phyloP scores from a whole-genome alignment of 1,140 invertebrate species.

The Diploscapter pachys region DNA sequence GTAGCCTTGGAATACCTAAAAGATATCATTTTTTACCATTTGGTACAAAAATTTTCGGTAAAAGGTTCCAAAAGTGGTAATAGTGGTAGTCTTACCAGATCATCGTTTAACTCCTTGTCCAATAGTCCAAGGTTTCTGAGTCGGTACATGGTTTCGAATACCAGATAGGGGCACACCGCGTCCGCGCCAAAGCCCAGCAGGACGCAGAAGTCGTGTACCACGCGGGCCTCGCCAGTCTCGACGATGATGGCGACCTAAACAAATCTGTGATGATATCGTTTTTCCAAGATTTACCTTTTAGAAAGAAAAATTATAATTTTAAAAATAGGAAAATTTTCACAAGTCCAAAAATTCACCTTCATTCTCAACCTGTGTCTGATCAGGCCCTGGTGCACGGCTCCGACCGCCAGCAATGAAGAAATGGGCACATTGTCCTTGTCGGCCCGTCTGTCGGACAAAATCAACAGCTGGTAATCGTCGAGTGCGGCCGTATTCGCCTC shows the following conservation, averaged over 20 bases:
- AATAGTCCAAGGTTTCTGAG: slow-evolving; percentile 68
- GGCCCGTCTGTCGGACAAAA: slow-evolving; percentile 60
- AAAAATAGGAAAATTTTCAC: too few relatives aligned
- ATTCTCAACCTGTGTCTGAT: slow-evolving; percentile 90
- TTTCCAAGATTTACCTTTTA: too few relatives aligned
- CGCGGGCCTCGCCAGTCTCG: slow-evolving; percentile 62
- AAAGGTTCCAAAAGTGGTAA: too few relatives aligned
- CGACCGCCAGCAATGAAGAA: slow-evolving; percentile 73
- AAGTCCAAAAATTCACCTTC: slow-evolving; percentile 67
- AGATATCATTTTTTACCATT: too few relatives aligned
- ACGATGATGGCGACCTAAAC: slow-evolving; percentile 44
- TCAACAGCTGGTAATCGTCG: slow-evolving; percentile 73
- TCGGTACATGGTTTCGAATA: slow-evolving; percentile 72
- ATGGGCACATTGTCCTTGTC: slow-evolving; percentile 58
- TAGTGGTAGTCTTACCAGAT: slow-evolving; percentile 65
- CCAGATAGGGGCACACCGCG: slow-evolving; percentile 88
- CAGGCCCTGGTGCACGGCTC: slow-evolving; percentile 88
- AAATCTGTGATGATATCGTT: too few relatives aligned
- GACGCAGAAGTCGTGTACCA: slow-evolving; percentile 94
- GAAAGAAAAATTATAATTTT: too few relatives aligned
- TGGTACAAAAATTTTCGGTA: too few relatives aligned
- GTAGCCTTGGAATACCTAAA: slow-evolving; percentile 54
- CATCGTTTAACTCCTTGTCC: slow-evolving; percentile 78
- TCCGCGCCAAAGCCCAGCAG: slow-evolving; percentile 93
- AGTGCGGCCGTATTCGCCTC: slow-evolving; percentile 78